These are phyloP conservation scores for Eristalis arbustorum DNA, from an alignment of 2,888 invertebrate species.

Conservation along the genomic window DNA sequence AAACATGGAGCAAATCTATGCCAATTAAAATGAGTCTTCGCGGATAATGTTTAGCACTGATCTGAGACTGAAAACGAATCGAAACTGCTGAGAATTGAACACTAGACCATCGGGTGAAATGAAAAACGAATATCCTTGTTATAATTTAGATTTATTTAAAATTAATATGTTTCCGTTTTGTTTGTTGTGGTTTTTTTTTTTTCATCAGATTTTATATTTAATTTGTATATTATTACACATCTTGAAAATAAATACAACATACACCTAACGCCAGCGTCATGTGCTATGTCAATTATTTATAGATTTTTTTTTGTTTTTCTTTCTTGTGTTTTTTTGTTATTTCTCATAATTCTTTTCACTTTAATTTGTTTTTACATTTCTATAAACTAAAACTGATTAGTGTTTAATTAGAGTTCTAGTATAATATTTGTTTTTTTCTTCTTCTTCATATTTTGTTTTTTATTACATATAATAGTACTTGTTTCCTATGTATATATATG, in stretches of 20 bases:
- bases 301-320: conserved; percentile 27
- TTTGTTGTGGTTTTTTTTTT: conserved; percentile 50
- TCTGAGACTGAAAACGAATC: no score
- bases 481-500: conserved; percentile 53
- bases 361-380: conserved; percentile 45
- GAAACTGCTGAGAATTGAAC: no score
- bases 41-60: no score
- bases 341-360: conserved; percentile 7
- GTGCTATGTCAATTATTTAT: conserved; percentile 66
- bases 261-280: conserved; percentile 72
- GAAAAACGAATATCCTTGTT: conserved; percentile 38
- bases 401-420: conserved; percentile 63
- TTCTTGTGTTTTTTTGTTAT: conserved; percentile 23
- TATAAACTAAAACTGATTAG: conserved; percentile 69
- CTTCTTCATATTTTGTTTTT: neutral
- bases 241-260: conserved; percentile 70
- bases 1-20: no score
- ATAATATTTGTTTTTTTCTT: conserved; percentile 60
- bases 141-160: conserved; percentile 71
- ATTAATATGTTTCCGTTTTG: conserved; percentile 69
- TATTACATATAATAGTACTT: conserved; percentile 65
- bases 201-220: conserved; percentile 66
- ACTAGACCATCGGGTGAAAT: neutral
- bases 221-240: conserved; percentile 69
- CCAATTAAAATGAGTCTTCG: no score